phyloP scores from a whole-genome alignment of 1,140 invertebrate genomes.

The Apis cerana region DNA sequence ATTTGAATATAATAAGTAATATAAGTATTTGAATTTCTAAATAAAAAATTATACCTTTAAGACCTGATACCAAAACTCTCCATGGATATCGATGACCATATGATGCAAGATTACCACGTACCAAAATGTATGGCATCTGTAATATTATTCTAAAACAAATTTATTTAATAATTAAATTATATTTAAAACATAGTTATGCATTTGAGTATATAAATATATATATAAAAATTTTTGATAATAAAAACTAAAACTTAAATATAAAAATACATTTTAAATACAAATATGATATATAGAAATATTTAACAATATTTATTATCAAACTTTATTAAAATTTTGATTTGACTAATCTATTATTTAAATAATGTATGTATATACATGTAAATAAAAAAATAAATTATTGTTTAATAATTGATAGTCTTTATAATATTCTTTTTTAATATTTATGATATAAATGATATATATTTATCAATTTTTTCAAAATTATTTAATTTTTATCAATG shows the following conservation, averaged over 20 bases:
- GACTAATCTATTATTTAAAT: not conserved
- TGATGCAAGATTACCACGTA: conserved; percentile 91
- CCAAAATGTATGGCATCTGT: conserved; percentile 92
- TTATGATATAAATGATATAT: not conserved
- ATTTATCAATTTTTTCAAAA: not conserved
- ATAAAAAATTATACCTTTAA: conserved; percentile 85
- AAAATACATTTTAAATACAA: not conserved
- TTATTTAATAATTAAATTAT: conserved; percentile 4
- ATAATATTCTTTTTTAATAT: not conserved
- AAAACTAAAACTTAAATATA: not conserved
- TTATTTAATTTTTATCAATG: not conserved
- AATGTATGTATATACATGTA: not conserved
- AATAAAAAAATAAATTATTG: not conserved
- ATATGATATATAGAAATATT: not conserved
- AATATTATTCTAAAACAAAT: conserved; percentile 70
- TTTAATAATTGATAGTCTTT: too few species aligned
- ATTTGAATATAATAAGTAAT: too few species aligned
- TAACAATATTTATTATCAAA: not conserved
- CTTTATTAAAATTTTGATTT: not conserved
- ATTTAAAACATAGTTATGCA: conserved; percentile 9
- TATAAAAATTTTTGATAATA: not conserved
- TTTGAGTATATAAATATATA: not conserved
- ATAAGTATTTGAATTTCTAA: not conserved
- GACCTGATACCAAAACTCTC: conserved; percentile 91
- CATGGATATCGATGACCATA: conserved; percentile 92